Conservation (phyloP, 1,140 invertebrate species). For the Trichomalopsis sarcophagae region DNA sequence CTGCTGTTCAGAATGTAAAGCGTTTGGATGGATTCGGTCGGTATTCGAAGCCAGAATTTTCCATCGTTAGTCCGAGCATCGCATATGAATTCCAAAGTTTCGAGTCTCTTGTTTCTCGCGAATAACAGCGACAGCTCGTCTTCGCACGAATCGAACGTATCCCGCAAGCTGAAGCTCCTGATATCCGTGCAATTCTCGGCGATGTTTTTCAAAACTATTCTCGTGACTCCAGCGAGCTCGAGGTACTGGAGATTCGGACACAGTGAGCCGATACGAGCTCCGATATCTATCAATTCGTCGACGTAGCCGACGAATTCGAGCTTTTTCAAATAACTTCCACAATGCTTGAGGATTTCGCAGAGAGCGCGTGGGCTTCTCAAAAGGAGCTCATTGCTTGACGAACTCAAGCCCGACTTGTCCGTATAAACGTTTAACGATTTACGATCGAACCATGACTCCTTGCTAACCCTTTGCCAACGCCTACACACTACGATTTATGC, state of each 20-base stretch:
- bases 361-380: neutral
- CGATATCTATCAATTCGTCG: slow-evolving; percentile 8
- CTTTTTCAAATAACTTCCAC: neutral
- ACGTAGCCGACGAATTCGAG: slow-evolving; percentile 31
- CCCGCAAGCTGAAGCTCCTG: neutral
- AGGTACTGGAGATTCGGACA: slow-evolving; percentile 27
- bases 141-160: slow-evolving; percentile 15
- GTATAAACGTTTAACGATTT: neutral
- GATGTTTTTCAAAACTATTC: neutral
- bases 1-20: slow-evolving; percentile 21
- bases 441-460: slow-evolving; percentile 10
- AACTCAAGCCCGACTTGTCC: neutral
- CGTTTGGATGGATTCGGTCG: neutral
- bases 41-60: slow-evolving; percentile 28
- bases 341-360: slow-evolving; percentile 9
- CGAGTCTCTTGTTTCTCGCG: slow-evolving; percentile 6
- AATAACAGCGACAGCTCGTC: slow-evolving; percentile 23
- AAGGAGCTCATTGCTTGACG: neutral
- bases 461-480: slow-evolving; percentile 27
- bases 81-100: neutral
- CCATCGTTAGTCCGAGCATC: neutral
- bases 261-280: neutral
- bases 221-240: slow-evolving; percentile 5
- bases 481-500: slow-evolving; percentile 22
- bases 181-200: slow-evolving; percentile 20